Conservation (phyloP, 2,888 invertebrate genomes). For the Psococerastis gibbosa region DNA sequence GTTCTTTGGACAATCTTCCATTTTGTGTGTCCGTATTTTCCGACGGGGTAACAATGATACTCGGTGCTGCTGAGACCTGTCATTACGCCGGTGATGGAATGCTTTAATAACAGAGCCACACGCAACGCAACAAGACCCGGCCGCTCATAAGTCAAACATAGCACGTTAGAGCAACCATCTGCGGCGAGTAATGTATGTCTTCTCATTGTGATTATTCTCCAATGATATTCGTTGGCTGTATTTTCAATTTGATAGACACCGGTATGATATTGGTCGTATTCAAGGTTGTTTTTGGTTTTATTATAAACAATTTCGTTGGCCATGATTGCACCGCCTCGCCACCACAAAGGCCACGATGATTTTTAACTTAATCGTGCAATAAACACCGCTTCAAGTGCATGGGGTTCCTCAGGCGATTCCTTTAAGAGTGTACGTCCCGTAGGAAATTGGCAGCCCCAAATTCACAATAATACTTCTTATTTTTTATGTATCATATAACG, state of each 20-base stretch:
- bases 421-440: too few species aligned
- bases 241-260: background rate
- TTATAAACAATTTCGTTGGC: background rate
- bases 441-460: too few species aligned
- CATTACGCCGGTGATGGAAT: background rate
- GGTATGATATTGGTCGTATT: background rate
- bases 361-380: too few species aligned
- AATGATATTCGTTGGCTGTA: background rate
- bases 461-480: too few species aligned
- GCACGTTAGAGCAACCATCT: constrained; percentile 1
- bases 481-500: too few species aligned
- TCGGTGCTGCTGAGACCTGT: background rate
- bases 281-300: background rate
- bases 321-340: background rate
- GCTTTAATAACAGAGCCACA: background rate
- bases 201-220: constrained; percentile 7
- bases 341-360: background rate
- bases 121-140: background rate
- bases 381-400: too few species aligned
- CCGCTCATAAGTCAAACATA: constrained; percentile 1
- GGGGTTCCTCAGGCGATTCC: too few species aligned
- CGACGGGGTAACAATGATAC: background rate
- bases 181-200: constrained; percentile 10
- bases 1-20: too few species aligned
- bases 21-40: background rate